phyloP scores from a whole-genome alignment of 2,113 vertebrate genomes.

The Dicrurus megarhynchus region DNA sequence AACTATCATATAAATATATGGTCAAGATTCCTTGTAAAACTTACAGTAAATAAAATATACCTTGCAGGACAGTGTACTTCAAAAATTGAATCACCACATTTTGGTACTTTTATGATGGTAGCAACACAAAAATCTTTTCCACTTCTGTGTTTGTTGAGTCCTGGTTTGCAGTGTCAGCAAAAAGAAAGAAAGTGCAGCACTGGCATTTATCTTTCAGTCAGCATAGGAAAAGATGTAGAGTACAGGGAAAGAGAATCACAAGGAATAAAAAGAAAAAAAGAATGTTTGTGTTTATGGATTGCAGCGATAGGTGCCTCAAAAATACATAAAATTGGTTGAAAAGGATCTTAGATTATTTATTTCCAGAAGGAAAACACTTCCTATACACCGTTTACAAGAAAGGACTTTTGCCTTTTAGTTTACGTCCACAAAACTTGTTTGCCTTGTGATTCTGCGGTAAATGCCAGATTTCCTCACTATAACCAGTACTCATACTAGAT shows the following conservation, averaged over 20 bases:
- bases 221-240: not conserved
- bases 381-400: not conserved
- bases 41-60: not conserved
- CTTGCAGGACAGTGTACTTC: not conserved
- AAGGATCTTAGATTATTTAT: not conserved
- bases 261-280: not conserved
- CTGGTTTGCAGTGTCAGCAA: not conserved
- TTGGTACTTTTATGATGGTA: not conserved
- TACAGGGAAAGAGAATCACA: not conserved
- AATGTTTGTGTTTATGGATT: not conserved
- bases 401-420: not conserved
- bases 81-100: not conserved
- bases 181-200: not conserved
- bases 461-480: not conserved
- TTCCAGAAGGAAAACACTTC: not conserved
- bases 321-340: not conserved
- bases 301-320: not conserved
- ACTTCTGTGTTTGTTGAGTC: not conserved
- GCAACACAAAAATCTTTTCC: not conserved
- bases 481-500: not conserved
- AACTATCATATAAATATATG: not conserved
- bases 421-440: not conserved
- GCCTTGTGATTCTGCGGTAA: not conserved
- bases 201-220: not conserved
- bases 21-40: not conserved